Evolutionary conservation across 2,888 invertebrate genomes (phyloP), one percentile per base, ranked within the genome.

Genomic region (Pristionchus mayeri): DNA sequence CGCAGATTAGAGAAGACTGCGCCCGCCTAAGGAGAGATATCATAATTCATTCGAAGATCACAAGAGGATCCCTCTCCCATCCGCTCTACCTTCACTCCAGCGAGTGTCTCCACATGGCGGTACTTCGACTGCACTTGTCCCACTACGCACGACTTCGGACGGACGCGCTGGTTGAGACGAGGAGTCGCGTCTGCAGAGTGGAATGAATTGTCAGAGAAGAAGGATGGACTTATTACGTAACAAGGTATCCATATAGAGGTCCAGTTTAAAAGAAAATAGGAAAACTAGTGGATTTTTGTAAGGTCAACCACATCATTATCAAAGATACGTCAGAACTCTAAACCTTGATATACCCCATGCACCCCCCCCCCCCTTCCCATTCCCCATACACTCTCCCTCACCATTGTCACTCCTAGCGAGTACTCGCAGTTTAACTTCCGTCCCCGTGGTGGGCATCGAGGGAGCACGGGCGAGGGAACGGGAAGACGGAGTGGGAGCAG

Each of bases 111-210:
- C 27, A 89, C 89, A 83, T 91, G 91, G 11, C 92, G 88, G 87
- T 90, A 92, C 81, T 91, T 91, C 30, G 91, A 91, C 52, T 89
- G 89, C 27, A 91, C 87, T 78, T 86, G 87, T n/a, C 91, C 91
- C 30, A 90, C 88, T 37, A 91, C 91, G 57, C 90, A 90, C 16
- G 90, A 89, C 87, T 89, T 89, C 24, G 88, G 90, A 27, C 90
- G 87, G 16, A 86, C 88, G 11, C 90, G 83, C 37, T 87, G 86
- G 9, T 85, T n/a, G 52, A 79, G 79, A 79, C 79, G 79, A 30
- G 79, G 52, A 16, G 52, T 79, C 24, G 79, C 50, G 40, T 79
- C 79, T 79, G 37, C 30, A 52, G 21, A 16, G 48, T 13, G 24
- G 40, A n/a, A n/a, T n/a, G n/a, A n/a, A n/a, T n/a, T n/a, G n/a